Evolutionary conservation across 1,140 invertebrate species (phyloP).

Genomic region (Zaprionus ornatus): DNA sequence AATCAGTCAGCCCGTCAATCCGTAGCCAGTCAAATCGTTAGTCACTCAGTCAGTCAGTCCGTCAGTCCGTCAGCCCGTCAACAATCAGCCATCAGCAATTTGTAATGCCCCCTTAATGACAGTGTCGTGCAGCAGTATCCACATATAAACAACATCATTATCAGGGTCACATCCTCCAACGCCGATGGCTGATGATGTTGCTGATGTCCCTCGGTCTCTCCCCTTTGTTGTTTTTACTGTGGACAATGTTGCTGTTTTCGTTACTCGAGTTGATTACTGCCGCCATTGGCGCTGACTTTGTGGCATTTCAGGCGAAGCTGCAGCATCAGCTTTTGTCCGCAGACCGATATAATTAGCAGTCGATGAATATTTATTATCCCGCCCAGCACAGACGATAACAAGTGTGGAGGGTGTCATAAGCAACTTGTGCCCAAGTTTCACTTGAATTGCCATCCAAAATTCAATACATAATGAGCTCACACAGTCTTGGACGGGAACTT

Average conservation of each 20-base stretch:
- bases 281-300: constrained; percentile 48
- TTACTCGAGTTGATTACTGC: constrained; percentile 63
- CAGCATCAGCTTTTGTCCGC: constrained; percentile 37
- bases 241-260: constrained; percentile 32
- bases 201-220: background rate
- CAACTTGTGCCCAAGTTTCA: background rate
- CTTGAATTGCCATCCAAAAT: background rate
- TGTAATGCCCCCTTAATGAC: constrained; percentile 58
- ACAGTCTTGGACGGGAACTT: background rate
- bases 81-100: constrained; percentile 48
- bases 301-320: background rate
- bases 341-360: constrained; percentile 59
- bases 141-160: constrained; percentile 59
- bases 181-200: background rate
- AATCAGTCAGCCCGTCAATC: background rate
- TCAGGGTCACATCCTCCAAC: background rate
- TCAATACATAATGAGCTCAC: background rate
- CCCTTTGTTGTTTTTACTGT: background rate
- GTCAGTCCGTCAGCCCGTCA: constrained; percentile 41
- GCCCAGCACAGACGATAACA: background rate
- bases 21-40: constrained; percentile 21
- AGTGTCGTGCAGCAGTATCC: constrained; percentile 37
- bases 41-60: background rate
- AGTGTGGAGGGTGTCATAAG: constrained; percentile 15
- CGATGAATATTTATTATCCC: constrained; percentile 71